phyloP scores from a whole-genome alignment of 2,797 vertebrate genomes.

The Eutrigla gurnardus region DNA sequence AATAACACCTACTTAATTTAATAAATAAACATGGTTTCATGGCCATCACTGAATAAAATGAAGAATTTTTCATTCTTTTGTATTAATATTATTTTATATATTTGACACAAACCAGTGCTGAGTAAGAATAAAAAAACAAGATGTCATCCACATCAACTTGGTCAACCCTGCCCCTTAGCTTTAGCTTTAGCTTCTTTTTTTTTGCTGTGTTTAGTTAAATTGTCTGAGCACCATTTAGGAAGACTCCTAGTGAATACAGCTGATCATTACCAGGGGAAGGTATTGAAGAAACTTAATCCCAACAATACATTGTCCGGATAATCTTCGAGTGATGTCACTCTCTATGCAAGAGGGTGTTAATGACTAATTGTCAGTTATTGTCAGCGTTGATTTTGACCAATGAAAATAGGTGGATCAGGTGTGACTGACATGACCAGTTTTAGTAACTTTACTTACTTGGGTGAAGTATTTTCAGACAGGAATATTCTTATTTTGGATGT shows the following conservation, averaged over 20 bases:
- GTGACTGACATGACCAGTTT: background rate
- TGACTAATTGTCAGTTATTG: too few relatives aligned
- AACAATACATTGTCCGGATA: too few relatives aligned
- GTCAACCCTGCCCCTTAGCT: background rate
- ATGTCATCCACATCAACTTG: background rate
- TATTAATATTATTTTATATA: background rate
- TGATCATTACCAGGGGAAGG: background rate
- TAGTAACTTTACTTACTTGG: background rate
- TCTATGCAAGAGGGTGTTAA: too few relatives aligned
- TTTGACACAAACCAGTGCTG: background rate
- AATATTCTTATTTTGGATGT: background rate
- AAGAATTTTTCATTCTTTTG: background rate
- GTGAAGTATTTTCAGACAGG: background rate
- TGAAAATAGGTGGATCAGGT: too few relatives aligned
- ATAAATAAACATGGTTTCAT: background rate
- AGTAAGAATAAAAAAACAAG: background rate
- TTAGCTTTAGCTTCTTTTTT: background rate
- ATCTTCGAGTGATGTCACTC: too few relatives aligned
- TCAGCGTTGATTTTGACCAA: too few relatives aligned
- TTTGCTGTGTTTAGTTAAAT: background rate
- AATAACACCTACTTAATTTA: background rate
- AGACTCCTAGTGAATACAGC: background rate
- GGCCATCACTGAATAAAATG: background rate
- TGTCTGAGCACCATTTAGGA: background rate
- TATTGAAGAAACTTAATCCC: background rate